Conservation (phyloP, 1,140 invertebrate genomes). For the Steinernema khuongi region DNA sequence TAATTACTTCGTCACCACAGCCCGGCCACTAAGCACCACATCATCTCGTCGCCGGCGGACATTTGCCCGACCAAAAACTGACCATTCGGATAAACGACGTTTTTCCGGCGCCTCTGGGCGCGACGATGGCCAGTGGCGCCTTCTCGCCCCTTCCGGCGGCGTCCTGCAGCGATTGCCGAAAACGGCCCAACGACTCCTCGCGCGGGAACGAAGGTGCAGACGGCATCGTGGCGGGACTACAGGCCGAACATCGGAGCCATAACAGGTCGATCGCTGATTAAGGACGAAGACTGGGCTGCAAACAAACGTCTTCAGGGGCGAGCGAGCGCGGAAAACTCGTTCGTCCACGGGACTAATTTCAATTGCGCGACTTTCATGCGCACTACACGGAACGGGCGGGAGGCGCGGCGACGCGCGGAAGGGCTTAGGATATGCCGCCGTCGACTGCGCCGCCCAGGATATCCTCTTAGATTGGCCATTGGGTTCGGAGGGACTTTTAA, state of each 20-base stretch:
- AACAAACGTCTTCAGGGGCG: background rate
- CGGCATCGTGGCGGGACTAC: too few relatives aligned
- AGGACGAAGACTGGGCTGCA: too few relatives aligned
- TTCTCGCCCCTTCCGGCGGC: background rate
- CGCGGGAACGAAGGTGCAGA: background rate
- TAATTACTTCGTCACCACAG: background rate
- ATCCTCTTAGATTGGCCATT: background rate
- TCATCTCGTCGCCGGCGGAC: background rate
- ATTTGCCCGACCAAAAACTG: background rate
- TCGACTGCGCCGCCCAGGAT: background rate
- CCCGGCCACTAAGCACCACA: background rate
- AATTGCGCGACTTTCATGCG: too few relatives aligned
- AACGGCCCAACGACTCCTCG: background rate
- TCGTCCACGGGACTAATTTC: background rate
- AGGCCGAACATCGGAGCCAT: too few relatives aligned
- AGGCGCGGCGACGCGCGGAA: background rate
- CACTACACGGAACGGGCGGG: background rate
- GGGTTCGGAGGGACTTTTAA: background rate
- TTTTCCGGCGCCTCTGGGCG: constrained; percentile 2
- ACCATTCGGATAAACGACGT: constrained; percentile 15
- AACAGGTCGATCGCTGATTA: too few relatives aligned
- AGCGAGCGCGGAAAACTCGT: background rate
- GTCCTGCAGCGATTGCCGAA: background rate
- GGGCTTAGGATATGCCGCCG: background rate
- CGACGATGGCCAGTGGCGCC: background rate